Base-by-base conservation (phyloP, 2,888 invertebrate species). In the Doris montereyensis region DNA sequence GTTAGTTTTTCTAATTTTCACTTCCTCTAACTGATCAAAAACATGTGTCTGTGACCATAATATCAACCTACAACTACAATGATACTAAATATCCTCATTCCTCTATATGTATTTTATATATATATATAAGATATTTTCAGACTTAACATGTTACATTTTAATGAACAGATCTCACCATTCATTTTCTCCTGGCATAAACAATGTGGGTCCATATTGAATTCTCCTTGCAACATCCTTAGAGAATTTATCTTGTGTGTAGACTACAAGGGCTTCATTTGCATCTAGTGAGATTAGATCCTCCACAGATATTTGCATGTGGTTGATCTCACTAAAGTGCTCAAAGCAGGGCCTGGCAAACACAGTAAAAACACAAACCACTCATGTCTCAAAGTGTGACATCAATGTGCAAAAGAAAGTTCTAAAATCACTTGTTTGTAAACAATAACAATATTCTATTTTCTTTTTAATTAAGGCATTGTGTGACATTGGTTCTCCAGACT, bases 121-220 rank as follows among this genome's bases (percentile, higher is more conserved):
- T n/a, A n/a, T n/a, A n/a, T n/a, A n/a, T n/a, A n/a, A n/a, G n/a
- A n/a, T n/a, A n/a, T n/a, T n/a, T n/a, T n/a, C n/a, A n/a, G n/a
- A n/a, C n/a, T n/a, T n/a, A n/a, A n/a, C n/a, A n/a, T n/a, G n/a
- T n/a, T n/a, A n/a, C n/a, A n/a, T n/a, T n/a, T n/a, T n/a, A n/a
- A n/a, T n/a, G n/a, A n/a, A n/a, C n/a, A n/a, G n/a, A n/a, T n/a
- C 84, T 75, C 80, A 89, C 90, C 90, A 90, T 85, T 90, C 90
- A 85, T 87, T 87, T 13, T 89, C 86, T 70, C 82, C 80, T 5
- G 87, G 88, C 81, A 89, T 87, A 81, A 87, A 89, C 17, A 89
- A 77, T 0, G 87, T 87, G n/a, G 90, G 90, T 57, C 90, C 90
- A 84, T 86, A 87, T 68, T 87, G 84, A 60, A 89, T 83, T 76